Conservation (phyloP, 2,797 vertebrate species). For the Siniperca undulata region DNA sequence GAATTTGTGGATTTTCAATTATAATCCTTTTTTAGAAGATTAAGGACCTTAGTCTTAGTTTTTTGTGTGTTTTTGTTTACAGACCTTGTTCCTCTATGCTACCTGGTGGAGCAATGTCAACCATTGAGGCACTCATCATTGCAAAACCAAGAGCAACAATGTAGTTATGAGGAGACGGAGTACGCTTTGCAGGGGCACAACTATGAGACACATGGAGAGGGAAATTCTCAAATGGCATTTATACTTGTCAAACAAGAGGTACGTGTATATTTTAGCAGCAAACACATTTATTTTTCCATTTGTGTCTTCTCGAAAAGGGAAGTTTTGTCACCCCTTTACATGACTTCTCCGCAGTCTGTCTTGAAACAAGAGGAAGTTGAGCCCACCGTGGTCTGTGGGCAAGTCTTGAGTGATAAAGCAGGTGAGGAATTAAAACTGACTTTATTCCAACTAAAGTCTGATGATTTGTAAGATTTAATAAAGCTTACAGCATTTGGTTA, state of each 20-base stretch:
- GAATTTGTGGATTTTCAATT: neutral
- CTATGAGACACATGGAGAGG: constrained; percentile 38
- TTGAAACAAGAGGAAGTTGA: constrained; percentile 72
- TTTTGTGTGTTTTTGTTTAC: constrained; percentile 22
- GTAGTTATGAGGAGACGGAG: constrained; percentile 8
- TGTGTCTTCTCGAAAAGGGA: neutral
- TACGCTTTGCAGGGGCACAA: constrained; percentile 60
- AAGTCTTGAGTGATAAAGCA: constrained; percentile 45
- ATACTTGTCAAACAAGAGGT: constrained; percentile 77
- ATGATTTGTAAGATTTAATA: neutral
- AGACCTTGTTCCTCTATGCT: constrained; percentile 61
- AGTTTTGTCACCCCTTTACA: constrained; percentile 4
- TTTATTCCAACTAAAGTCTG: neutral
- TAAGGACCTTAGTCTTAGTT: neutral
- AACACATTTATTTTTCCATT: neutral
- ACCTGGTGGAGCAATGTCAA: constrained; percentile 51
- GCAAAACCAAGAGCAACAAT: constrained; percentile 47
- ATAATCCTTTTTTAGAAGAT: neutral
- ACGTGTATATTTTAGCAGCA: neutral
- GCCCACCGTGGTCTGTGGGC: constrained; percentile 25
- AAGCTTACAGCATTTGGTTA: neutral
- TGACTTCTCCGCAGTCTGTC: constrained; percentile 49
- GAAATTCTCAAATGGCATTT: constrained; percentile 57
- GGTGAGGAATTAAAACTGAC: constrained; percentile 53
- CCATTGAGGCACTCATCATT: neutral